Evolutionary conservation across 37 sponge, comb jelly and placozoan species (phyloP), one percentile per base, ranked within the genome.

Genomic region (Eunapius fragilis): DNA sequence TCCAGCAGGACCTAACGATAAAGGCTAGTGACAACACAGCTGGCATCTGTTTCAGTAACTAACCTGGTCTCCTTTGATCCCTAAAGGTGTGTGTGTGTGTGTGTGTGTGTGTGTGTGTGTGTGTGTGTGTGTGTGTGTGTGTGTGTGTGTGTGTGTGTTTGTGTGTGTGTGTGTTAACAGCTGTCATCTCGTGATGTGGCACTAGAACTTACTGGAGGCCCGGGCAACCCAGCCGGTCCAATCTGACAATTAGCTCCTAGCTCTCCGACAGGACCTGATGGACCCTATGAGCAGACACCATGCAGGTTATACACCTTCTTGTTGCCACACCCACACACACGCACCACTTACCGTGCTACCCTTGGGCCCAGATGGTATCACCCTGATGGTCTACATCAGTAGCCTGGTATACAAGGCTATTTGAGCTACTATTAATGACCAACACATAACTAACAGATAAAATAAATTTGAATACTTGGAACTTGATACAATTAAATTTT

Each of bases 151-250:
- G 41, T n/a, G n/a, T n/a, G n/a, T n/a, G n/a, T n/a, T n/a, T n/a
- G n/a, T n/a, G n/a, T n/a, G n/a, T 41, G 41, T 3, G 6, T 41
- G 6, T 9, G 41, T 41, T 41, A 3, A 9, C 3, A 41, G 41
- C 41, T 9, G 41, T 6, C 41, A 41, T 41, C 41, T 9, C 41
- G n/a, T n/a, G n/a, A n/a, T 6, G 6, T 41, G 41, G 41, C 6
- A 41, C 41, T 6, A 41, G 0, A 71, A 85, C 81, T 74, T 81
- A 90, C 92, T 28, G 32, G 67, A 68, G 89, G 86, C 75, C 93
- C 93, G 67, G 84, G 93, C 68, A 84, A 24, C 69, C 93, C 93
- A 28, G 36, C 37, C 7, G 86, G 86, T 76, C 93, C 93, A 10
- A 28, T 49, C 35, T 72, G 89, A 3, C 93, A 89, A 27, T 78